Conservation (phyloP, 2,888 invertebrate species). For the Meteorus colon region DNA sequence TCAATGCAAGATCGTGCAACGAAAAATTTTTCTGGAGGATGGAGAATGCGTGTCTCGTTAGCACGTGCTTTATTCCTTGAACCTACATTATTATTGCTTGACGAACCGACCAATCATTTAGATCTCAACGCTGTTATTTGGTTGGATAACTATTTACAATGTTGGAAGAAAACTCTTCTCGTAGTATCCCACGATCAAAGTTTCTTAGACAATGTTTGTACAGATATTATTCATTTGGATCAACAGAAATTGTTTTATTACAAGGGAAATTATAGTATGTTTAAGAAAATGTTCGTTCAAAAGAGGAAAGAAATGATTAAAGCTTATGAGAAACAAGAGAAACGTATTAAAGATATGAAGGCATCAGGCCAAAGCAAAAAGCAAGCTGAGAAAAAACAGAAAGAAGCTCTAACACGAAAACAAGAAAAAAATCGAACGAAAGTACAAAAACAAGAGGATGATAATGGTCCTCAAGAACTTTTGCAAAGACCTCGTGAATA, state of each 20-base stretch:
- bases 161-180: slow-evolving; percentile 98
- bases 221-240: slow-evolving; percentile 98
- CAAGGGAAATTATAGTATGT: slow-evolving; percentile 97
- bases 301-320: slow-evolving; percentile 96
- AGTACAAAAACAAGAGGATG: slow-evolving; percentile 86
- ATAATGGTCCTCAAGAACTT: slow-evolving; percentile 86
- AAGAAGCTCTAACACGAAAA: slow-evolving; percentile 91
- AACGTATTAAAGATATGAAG: slow-evolving; percentile 94
- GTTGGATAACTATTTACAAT: slow-evolving; percentile 98
- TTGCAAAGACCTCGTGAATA: slow-evolving; percentile 95
- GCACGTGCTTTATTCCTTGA: slow-evolving; percentile 97
- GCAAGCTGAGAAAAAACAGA: slow-evolving; percentile 95
- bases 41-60: slow-evolving; percentile 99
- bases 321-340: slow-evolving; percentile 99
- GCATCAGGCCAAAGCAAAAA: slow-evolving; percentile 96
- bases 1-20: slow-evolving; percentile 93
- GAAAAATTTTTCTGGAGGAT: slow-evolving; percentile 94
- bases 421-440: slow-evolving; percentile 93
- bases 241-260: slow-evolving; percentile 96
- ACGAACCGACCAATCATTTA: slow-evolving; percentile 99
- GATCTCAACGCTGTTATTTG: slow-evolving; percentile 99
- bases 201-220: slow-evolving; percentile 99
- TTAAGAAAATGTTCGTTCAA: slow-evolving; percentile 98
- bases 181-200: slow-evolving; percentile 99
- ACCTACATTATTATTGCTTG: slow-evolving; percentile 96